phyloP scores from a whole-genome alignment of 2,113 vertebrate genomes.

The Pachyramphus minor region DNA sequence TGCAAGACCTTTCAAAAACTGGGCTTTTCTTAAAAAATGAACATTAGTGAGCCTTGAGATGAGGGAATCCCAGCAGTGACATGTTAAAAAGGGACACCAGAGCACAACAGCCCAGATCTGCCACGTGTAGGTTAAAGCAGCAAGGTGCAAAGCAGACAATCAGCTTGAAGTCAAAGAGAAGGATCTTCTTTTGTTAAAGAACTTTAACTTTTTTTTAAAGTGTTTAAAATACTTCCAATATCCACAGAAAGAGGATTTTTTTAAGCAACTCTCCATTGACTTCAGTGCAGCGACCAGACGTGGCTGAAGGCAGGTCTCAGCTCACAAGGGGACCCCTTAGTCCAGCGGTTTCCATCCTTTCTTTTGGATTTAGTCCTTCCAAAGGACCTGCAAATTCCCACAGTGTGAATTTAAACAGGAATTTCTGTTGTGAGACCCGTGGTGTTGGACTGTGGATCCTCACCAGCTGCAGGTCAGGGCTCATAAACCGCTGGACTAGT shows the following conservation, averaged over 20 bases:
- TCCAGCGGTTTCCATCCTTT: conserved; percentile 14
- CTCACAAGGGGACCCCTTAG: not conserved
- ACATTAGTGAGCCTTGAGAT: not conserved
- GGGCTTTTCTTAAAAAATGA: not conserved
- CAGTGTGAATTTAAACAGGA: not conserved
- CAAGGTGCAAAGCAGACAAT: conserved; percentile 27
- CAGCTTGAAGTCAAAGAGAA: conserved; percentile 45
- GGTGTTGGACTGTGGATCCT: not conserved
- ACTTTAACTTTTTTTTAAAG: not conserved
- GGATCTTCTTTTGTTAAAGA: not conserved
- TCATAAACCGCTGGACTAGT: not conserved
- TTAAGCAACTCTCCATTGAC: conserved; percentile 14
- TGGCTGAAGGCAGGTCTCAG: not conserved
- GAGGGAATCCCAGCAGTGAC: not conserved
- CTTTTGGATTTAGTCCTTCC: not conserved
- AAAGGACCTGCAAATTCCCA: not conserved
- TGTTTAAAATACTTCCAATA: not conserved
- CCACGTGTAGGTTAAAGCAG: not conserved
- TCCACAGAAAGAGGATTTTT: not conserved
- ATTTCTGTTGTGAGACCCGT: not conserved
- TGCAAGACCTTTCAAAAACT: not conserved
- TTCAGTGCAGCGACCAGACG: not conserved
- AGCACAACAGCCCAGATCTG: not conserved
- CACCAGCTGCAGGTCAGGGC: not conserved
- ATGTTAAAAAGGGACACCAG: not conserved